Conservation (phyloP, 37 sponge, comb jelly and placozoan genomes). For the Hormiphora californensis region DNA sequence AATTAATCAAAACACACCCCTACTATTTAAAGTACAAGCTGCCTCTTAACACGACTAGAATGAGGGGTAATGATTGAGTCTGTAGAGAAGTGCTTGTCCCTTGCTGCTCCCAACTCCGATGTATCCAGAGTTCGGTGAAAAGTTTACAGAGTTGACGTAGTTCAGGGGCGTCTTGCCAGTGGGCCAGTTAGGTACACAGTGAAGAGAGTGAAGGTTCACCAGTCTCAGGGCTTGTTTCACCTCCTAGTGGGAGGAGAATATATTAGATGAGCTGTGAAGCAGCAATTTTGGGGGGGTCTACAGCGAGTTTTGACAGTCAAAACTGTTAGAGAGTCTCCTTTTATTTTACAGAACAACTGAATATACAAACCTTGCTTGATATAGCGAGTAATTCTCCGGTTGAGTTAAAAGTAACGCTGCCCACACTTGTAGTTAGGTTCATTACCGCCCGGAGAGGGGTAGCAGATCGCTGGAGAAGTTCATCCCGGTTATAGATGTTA, state of each 20-base stretch:
- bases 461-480: background rate
- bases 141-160: background rate
- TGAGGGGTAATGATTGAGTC: background rate
- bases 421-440: conserved; percentile 29
- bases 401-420: background rate
- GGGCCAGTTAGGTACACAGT: conserved; percentile 49
- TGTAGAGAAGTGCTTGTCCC: conserved; percentile 47
- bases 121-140: conserved; percentile 40
- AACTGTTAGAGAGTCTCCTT: too few relatives aligned
- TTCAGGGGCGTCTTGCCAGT: conserved; percentile 40
- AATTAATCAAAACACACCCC: too few relatives aligned
- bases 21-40: too few relatives aligned
- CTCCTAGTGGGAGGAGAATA: background rate
- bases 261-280: background rate
- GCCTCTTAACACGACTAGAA: too few relatives aligned
- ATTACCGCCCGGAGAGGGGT: conserved; percentile 2
- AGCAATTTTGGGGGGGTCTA: too few relatives aligned
- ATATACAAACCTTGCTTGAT: conserved; percentile 54
- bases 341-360: too few relatives aligned
- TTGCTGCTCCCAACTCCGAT: conserved; percentile 32
- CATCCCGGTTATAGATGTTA: conserved; percentile 52
- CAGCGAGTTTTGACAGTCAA: too few relatives aligned
- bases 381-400: conserved; percentile 55
- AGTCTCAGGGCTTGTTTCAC: conserved; percentile 39
- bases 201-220: conserved; percentile 29